Evolutionary conservation across 2,113 vertebrate genomes (phyloP).

Genomic region (Aviceda subcristata): DNA sequence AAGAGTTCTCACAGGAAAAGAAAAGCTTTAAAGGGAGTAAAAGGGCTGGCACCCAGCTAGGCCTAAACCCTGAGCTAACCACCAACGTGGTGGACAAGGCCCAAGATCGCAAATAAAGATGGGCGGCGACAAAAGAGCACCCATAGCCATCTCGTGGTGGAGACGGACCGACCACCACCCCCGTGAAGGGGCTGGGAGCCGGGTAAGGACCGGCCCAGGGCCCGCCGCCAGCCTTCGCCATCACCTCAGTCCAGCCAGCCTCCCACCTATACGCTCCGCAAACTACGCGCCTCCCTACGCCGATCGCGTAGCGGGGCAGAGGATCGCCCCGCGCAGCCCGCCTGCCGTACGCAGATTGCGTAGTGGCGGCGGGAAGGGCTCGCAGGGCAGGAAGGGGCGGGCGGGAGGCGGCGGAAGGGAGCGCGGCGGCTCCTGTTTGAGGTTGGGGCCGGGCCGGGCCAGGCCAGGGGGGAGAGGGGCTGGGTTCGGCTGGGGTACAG

Average conservation of each 20-base stretch:
- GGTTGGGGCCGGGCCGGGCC: background rate
- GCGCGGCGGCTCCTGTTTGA: background rate
- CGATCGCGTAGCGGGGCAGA: fast-evolving
- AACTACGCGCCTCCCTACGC: background rate
- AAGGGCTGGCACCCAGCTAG: background rate
- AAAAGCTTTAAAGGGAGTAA: too few species aligned
- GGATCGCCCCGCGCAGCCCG: fast-evolving
- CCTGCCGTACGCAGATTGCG: background rate
- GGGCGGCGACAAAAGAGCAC: background rate
- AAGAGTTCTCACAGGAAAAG: fast-evolving
- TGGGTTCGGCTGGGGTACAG: background rate
- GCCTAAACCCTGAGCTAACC: background rate
- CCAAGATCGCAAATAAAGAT: background rate
- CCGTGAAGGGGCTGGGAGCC: fast-evolving
- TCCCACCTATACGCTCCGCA: fast-evolving
- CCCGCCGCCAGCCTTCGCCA: fast-evolving
- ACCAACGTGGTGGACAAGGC: fast-evolving
- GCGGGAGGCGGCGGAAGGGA: background rate
- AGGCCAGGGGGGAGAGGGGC: background rate
- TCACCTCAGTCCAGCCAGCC: fast-evolving
- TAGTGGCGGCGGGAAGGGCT: background rate
- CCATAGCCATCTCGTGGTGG: too few species aligned
- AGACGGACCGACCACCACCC: too few species aligned
- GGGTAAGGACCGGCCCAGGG: fast-evolving
- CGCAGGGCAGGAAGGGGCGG: background rate